Conservation (phyloP, 2,113 vertebrate genomes). For the Chaetops frenatus region DNA sequence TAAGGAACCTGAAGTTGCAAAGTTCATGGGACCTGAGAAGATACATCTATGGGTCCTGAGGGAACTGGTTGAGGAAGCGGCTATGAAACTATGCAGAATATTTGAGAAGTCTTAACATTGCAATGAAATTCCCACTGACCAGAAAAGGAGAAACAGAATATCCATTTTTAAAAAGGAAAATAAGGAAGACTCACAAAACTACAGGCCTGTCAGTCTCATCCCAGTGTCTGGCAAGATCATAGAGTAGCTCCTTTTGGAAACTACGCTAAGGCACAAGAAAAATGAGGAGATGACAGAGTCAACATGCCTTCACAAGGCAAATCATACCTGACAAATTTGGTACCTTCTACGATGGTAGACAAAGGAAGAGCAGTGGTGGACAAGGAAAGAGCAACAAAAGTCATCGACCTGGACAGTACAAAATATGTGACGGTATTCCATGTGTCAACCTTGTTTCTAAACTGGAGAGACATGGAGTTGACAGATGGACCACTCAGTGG, state of each 20-base stretch:
- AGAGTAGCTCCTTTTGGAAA: background rate
- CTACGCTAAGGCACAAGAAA: background rate
- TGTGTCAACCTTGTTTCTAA: background rate
- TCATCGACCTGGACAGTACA: background rate
- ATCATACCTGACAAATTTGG: background rate
- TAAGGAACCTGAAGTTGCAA: background rate
- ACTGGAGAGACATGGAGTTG: background rate
- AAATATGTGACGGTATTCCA: too few species aligned
- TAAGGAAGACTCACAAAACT: background rate
- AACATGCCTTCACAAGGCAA: background rate
- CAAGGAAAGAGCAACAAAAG: background rate
- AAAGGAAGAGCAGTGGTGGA: too few species aligned
- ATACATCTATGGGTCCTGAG: background rate
- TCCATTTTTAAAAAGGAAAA: background rate
- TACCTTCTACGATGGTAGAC: too few species aligned
- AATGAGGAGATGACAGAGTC: background rate
- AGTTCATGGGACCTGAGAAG: background rate
- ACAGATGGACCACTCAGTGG: background rate
- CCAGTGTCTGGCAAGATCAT: background rate
- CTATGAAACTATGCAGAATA: background rate
- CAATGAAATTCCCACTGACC: background rate
- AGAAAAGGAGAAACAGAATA: background rate
- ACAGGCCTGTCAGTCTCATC: background rate
- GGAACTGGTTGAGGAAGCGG: background rate
- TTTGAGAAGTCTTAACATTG: background rate